Percentiles rank a stretch among this genome's conserved stretches.
These are phyloP conservation scores for Laticauda colubrina DNA, from an alignment of 2,113 vertebrate genomes.

Conservation along the genomic window DNA sequence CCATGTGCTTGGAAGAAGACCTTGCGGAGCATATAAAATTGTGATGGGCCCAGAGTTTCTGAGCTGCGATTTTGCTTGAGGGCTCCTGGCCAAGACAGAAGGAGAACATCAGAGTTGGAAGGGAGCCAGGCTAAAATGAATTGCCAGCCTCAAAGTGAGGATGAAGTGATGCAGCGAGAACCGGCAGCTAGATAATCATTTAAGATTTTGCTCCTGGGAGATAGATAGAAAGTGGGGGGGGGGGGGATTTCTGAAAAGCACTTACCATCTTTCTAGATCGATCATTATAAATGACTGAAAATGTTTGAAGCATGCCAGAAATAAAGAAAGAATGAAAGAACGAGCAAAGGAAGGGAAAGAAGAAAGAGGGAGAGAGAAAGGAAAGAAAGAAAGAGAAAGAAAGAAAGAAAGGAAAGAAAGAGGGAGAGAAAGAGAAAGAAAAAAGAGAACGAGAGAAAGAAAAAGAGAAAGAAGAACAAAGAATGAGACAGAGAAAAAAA, in stretches of 20 bases:
- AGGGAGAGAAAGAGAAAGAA: rapidly evolving
- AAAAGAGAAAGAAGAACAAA: no score
- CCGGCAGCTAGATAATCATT: conserved; percentile 51
- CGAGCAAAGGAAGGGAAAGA: neutral
- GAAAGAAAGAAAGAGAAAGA: neutral
- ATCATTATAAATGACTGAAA: neutral
- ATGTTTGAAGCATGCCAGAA: conserved; percentile 1
- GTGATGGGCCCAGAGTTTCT: neutral
- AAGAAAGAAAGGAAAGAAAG: neutral
- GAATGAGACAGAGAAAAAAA: neutral
- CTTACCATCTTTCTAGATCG: neutral
- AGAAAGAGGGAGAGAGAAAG: no score
- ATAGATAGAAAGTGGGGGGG: rapidly evolving
- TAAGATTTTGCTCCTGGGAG: neutral
- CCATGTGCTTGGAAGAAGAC: neutral
- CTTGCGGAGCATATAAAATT: neutral
- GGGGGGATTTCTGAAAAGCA: neutral
- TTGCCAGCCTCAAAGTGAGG: neutral
- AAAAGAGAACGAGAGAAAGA: neutral
- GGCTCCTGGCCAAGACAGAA: neutral
- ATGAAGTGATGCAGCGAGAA: neutral
- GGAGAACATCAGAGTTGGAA: neutral
- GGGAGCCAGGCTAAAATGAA: neutral
- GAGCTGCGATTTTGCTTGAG: neutral
- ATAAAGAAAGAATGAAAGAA: neutral